These are phyloP conservation scores for Vombatus ursinus DNA, from an alignment of 2,113 vertebrate genomes.

Conservation along the genomic window DNA sequence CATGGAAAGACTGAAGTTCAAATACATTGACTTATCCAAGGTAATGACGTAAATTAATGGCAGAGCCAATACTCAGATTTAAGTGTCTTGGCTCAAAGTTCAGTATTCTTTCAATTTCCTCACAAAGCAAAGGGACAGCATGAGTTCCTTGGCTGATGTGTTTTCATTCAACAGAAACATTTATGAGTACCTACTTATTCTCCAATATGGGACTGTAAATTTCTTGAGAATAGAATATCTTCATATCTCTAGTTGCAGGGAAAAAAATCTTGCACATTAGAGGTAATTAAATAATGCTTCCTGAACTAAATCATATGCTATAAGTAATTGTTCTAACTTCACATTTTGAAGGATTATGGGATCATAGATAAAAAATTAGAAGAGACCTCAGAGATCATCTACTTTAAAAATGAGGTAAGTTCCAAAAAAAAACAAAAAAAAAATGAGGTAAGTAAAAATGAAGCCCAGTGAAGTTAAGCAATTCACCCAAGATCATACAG, in stretches of 20 bases:
- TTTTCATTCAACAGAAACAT: background rate
- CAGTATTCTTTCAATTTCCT: background rate
- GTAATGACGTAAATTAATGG: too few species aligned
- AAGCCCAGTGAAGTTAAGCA: background rate
- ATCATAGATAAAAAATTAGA: background rate
- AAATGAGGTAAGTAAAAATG: background rate
- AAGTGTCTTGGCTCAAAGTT: background rate
- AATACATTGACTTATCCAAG: background rate
- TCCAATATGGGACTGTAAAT: background rate
- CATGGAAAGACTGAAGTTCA: background rate
- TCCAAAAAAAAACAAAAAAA: too few species aligned
- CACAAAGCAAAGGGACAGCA: background rate
- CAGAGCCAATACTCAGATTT: background rate
- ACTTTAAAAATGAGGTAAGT: background rate
- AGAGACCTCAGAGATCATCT: background rate
- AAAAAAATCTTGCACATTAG: background rate
- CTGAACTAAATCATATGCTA: background rate
- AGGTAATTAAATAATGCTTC: background rate
- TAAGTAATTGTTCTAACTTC: background rate
- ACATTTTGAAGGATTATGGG: background rate
- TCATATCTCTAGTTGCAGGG: background rate
- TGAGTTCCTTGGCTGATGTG: background rate
- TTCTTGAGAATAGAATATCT: too few species aligned
- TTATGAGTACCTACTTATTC: background rate
- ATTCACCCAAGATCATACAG: background rate